Evolutionary conservation across 92 coral and sea anemone genomes (phyloP), one percentile per base, ranked within the genome.

Genomic region (Palythoa heliodiscus): DNA sequence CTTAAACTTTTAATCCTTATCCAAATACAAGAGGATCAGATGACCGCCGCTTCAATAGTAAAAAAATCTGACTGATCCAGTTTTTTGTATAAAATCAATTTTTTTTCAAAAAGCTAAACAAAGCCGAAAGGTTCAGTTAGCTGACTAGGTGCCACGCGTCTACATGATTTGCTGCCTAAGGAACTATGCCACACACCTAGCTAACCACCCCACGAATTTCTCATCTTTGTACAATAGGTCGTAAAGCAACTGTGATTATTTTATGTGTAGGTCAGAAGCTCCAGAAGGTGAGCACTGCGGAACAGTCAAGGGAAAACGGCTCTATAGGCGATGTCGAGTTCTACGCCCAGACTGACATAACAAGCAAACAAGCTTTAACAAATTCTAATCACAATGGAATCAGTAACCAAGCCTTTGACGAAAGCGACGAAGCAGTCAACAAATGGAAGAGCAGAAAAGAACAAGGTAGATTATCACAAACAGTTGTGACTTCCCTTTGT

Each of bases 331-430:
- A 16, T 23, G 57, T 38, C 57, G 83, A 11, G 37, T 15, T 58
- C 15, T 78, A 78, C 19, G 83, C 83, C 40, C 71, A 78, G 37
- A 52, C 48, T 23, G 55, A 14, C 71, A 11, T 63, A 19, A n/a
- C 69, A 19, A n/a, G 52, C 9, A 74, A 74, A 48, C 37, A 37
- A 8, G 78, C 23, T 15, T n/a, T 15, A 10, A 48, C 78, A 74
- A 22, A 47, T 37, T 50, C 22, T 37, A 48, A 35, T 1, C 57
- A 22, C 25, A 20, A 39, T 13, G 83, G 83, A 64, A 78, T 78
- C 14, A 39, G 69, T 52, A 78, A 78, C 83, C 71, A 78, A 20
- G 83, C 71, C 54, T 78, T 78, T 78, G 71, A 60, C 52, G 53
- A 29, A 40, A 60, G 67, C 48, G 40, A 20, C 55, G 82, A n/a